Base-by-base conservation (phyloP, 2,888 invertebrate species). In the Ophion ventricosus region DNA sequence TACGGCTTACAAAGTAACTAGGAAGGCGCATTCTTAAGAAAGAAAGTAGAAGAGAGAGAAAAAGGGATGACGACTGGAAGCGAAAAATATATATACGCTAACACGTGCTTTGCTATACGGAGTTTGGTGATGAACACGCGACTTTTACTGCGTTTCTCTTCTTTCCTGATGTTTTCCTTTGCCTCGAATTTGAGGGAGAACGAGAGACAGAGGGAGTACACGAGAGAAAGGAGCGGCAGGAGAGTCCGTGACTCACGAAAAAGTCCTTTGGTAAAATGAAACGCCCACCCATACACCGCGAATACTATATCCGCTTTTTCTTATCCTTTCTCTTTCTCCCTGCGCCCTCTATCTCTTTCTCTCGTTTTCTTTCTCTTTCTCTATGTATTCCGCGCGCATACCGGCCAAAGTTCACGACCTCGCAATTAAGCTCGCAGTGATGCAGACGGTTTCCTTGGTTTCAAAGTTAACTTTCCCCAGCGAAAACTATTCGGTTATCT, bases 401-500 rank as follows among this genome's bases (percentile, higher is more conserved):
- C 79, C 81, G 74, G 73, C 78, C 79, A 84, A 88, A 87, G 83
- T 87, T 87, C 79, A 72, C 87, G 82, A 86, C 86, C 87, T 86
- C 87, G 82, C 85, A 88, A 88, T 88, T 88, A 88, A 87, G 82
- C 85, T 77, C 84, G 56, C 79, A 64, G 76, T 78, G 78, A 83
- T 84, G 85, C 84, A 77, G 61, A 74, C 83, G 73, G 76, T 84
- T 85, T 79, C 81, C 85, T 84, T 79, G 77, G 43, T 81, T 80
- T 74, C 81, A 63, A 81, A 84, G 81, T 84, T 81, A 84, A 78
- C 81, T 83, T 70, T 77, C 74, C 76, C 64, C 69, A 73, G 73
- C 54, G 75, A 80, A 85, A 87, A 80, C 86, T 82, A 83, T 86
- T 84, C 64, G 54, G 64, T 64, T 72, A 72, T 70, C 43, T 61